A percentile compares a stretch with the other conserved stretches of the same genome.
These are phyloP conservation scores for Sorex araneus DNA, from an alignment of 2,113 vertebrate species.

Conservation along the genomic window DNA sequence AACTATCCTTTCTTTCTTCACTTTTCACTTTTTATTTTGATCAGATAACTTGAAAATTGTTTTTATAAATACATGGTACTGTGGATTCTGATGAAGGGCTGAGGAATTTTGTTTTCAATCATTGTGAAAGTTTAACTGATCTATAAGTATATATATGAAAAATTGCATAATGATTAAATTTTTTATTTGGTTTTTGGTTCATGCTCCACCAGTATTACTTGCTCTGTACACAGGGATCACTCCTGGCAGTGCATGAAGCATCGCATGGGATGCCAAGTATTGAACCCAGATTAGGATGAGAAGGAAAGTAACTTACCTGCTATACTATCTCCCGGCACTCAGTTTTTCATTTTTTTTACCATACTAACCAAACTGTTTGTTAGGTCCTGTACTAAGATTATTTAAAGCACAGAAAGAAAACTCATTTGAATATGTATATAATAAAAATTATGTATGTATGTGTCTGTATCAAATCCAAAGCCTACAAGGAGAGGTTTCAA, in stretches of 20 bases:
- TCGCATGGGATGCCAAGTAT: no score
- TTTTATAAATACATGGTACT: background rate
- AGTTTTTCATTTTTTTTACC: no score
- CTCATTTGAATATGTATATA: background rate
- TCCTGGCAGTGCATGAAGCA: no score
- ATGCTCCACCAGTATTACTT: no score
- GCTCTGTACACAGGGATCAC: no score
- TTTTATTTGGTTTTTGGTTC: no score
- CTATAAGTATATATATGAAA: no score
- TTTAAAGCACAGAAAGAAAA: background rate
- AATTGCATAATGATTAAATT: no score
- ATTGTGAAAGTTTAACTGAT: background rate
- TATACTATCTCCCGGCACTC: no score
- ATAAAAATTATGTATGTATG: background rate
- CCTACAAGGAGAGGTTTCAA: background rate
- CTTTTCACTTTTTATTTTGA: background rate
- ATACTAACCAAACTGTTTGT: no score
- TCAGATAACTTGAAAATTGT: background rate
- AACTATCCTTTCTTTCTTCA: background rate
- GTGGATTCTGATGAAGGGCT: background rate
- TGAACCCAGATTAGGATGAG: no score
- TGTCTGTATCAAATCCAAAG: background rate
- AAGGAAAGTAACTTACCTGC: no score
- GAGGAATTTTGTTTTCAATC: background rate
- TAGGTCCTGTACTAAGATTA: background rate